Percentiles rank a stretch among this genome's conserved stretches.
phyloP scores from a whole-genome alignment of 2,113 vertebrate genomes.

The Apaloderma vittatum region DNA sequence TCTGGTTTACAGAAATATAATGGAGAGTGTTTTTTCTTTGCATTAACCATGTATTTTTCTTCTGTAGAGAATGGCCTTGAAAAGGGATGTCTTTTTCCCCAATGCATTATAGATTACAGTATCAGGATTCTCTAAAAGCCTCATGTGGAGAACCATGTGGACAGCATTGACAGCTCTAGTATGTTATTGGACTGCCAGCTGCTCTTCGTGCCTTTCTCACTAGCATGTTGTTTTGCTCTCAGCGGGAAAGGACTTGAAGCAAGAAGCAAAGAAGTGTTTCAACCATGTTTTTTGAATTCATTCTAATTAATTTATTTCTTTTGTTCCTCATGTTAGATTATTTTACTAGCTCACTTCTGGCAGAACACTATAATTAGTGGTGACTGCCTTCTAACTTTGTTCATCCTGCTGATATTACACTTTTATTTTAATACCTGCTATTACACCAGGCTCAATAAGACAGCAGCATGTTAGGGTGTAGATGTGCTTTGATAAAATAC shows the following conservation, averaged over 20 bases:
- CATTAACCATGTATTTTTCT: not conserved
- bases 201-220: conserved; percentile 34
- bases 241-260: conserved; percentile 30
- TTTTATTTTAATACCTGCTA: not conserved
- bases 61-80: not conserved
- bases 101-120: conserved; percentile 6
- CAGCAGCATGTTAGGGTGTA: not conserved
- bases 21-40: not conserved
- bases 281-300: not conserved
- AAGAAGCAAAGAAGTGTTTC: conserved; percentile 51
- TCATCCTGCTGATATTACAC: not conserved
- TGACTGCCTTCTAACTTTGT: not conserved
- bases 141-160: conserved; percentile 37
- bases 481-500: not conserved
- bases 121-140: conserved; percentile 29
- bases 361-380: not conserved
- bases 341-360: not conserved
- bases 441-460: not conserved
- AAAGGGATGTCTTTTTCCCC: not conserved
- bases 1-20: not conserved
- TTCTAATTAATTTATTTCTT: not conserved
- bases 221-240: conserved; percentile 51
- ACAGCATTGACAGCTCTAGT: conserved; percentile 6
- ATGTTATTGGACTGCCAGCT: conserved; percentile 56
- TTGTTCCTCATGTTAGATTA: not conserved